These are phyloP conservation scores for Falcunculus frontatus DNA, from an alignment of 2,113 vertebrate genomes.

Conservation along the genomic window DNA sequence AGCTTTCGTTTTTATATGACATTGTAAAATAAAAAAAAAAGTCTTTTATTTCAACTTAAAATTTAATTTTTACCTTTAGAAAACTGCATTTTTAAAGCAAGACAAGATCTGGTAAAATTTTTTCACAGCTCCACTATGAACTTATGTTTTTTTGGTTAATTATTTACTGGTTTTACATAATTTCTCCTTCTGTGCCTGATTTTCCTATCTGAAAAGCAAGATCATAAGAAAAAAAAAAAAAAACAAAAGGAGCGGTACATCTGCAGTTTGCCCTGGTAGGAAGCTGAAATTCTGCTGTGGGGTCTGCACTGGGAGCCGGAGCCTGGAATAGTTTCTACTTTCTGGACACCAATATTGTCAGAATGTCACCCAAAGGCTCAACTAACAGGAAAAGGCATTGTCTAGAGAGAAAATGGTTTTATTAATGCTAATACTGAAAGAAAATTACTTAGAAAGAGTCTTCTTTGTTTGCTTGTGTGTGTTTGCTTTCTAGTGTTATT, in stretches of 20 bases:
- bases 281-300: neutral
- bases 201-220: neutral
- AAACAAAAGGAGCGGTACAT: neutral
- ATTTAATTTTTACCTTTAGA: neutral
- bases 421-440: neutral
- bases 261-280: neutral
- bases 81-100: neutral
- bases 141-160: neutral
- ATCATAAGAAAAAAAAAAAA: neutral
- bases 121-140: neutral
- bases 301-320: rapidly evolving
- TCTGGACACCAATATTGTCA: neutral
- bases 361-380: neutral
- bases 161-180: neutral
- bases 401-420: neutral
- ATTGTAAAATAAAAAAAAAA: neutral
- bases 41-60: neutral
- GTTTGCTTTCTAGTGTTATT: neutral
- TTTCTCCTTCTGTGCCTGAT: neutral
- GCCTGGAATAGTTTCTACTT: neutral
- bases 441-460: neutral
- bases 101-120: neutral
- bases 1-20: neutral
- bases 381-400: neutral
- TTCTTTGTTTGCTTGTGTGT: neutral